These are phyloP conservation scores for Pterostichus madidus DNA, from an alignment of 2,888 invertebrate species.

Conservation along the genomic window DNA sequence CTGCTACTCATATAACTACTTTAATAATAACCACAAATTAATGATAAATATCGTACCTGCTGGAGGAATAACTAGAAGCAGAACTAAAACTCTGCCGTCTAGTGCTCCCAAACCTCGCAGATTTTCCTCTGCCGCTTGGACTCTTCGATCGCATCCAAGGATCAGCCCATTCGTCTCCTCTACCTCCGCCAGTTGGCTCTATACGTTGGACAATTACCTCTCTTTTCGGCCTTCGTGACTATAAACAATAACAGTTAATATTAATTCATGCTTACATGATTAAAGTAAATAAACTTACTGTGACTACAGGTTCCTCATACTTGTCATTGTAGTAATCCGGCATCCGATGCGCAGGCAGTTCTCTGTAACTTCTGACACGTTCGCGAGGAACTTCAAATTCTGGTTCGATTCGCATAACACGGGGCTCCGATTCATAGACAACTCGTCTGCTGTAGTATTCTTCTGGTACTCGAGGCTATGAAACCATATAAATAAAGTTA, in stretches of 20 bases:
- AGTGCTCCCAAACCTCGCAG: constrained; percentile 77
- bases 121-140: constrained; percentile 80
- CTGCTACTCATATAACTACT: background rate
- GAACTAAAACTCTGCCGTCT: constrained; percentile 84
- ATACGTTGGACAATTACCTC: constrained; percentile 89
- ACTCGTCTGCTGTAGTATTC: constrained; percentile 75
- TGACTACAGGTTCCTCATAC: constrained; percentile 76
- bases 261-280: background rate
- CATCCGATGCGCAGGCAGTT: constrained; percentile 80
- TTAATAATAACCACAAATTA: too few species aligned
- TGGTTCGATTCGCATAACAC: constrained; percentile 74
- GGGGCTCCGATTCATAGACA: constrained; percentile 75
- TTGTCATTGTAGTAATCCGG: constrained; percentile 78
- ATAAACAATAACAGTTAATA: constrained; percentile 11
- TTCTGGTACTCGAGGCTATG: constrained; percentile 69
- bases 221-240: constrained; percentile 81
- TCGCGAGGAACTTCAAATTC: constrained; percentile 77
- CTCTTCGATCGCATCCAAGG: constrained; percentile 94
- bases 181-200: constrained; percentile 75
- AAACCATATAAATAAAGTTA: background rate
- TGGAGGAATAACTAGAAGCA: constrained; percentile 84
- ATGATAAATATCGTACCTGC: constrained; percentile 76
- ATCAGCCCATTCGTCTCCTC: constrained; percentile 95
- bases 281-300: constrained; percentile 46
- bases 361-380: constrained; percentile 77